These are phyloP conservation scores for Drosophila nannoptera DNA, from an alignment of 1,140 invertebrate species.

Conservation along the genomic window DNA sequence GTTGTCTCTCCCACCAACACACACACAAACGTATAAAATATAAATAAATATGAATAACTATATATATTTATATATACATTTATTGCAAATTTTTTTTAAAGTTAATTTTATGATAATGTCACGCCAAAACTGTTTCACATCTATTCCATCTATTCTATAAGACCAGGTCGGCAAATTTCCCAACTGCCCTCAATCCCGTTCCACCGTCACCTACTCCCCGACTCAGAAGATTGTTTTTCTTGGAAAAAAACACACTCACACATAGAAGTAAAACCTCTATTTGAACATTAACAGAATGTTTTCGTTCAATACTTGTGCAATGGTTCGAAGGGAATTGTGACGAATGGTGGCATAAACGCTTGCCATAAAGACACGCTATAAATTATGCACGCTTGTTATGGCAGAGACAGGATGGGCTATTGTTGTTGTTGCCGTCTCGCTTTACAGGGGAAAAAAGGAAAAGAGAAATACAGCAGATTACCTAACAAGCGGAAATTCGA, in stretches of 20 bases:
- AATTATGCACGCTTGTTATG: slow-evolving; percentile 22
- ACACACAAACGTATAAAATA: background rate
- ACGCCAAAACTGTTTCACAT: slow-evolving; percentile 5
- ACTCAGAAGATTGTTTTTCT: slow-evolving; percentile 7
- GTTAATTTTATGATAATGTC: slow-evolving; percentile 5
- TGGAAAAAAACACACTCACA: background rate
- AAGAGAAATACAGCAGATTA: slow-evolving; percentile 16
- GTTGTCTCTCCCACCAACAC: slow-evolving; percentile 21
- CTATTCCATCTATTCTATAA: slow-evolving; percentile 13
- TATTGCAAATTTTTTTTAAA: slow-evolving; percentile 12
- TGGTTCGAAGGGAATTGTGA: background rate
- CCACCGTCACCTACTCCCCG: background rate
- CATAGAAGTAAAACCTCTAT: background rate
- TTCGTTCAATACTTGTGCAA: background rate
- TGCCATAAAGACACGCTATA: slow-evolving; percentile 28
- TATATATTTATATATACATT: slow-evolving; percentile 1
- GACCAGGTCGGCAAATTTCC: background rate
- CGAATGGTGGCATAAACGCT: slow-evolving; percentile 27
- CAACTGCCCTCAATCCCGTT: too few species aligned
- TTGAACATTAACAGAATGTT: background rate
- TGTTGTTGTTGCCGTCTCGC: slow-evolving; percentile 17
- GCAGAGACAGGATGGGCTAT: slow-evolving; percentile 24
- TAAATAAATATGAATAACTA: background rate
- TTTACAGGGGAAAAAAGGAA: slow-evolving; percentile 17
- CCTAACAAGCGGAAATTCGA: slow-evolving; percentile 39